A percentile compares a stretch with the other conserved stretches of the same genome.
phyloP scores from a whole-genome alignment of 2,113 vertebrate species.

The Corvus cornix region DNA sequence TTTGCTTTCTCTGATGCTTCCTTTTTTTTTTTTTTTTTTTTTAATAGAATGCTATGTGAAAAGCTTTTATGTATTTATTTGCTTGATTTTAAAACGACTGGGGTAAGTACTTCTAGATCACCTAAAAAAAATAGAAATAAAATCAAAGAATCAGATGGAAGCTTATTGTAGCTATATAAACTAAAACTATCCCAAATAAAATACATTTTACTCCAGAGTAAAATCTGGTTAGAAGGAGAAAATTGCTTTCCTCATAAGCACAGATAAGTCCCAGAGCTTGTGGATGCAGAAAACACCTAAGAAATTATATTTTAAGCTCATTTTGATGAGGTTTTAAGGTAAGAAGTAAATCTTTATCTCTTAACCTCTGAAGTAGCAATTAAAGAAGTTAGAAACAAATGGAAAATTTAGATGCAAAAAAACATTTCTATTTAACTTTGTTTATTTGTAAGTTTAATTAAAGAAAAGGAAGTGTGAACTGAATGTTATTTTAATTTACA shows the following conservation, averaged over 20 bases:
- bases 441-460: background rate
- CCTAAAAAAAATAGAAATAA: background rate
- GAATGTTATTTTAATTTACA: background rate
- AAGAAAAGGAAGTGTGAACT: background rate
- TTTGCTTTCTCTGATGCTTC: background rate
- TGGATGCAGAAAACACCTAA: background rate
- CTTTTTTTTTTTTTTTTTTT: background rate
- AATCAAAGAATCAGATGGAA: slow-evolving; percentile 22
- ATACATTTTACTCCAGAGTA: slow-evolving; percentile 69
- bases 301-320: slow-evolving; percentile 15
- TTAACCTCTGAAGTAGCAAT: background rate
- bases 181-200: slow-evolving; percentile 50
- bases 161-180: slow-evolving; percentile 27
- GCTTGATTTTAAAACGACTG: slow-evolving; percentile 47
- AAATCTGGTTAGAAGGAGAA: slow-evolving; percentile 69
- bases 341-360: background rate
- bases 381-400: background rate
- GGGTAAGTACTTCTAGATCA: slow-evolving; percentile 49
- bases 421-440: background rate
- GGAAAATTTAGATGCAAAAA: background rate
- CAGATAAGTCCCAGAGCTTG: slow-evolving; percentile 52
- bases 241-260: slow-evolving; percentile 54
- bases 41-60: slow-evolving; percentile 20
- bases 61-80: background rate
- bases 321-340: background rate